These are phyloP conservation scores for Salvelinus fontinalis DNA, from an alignment of 2,113 vertebrate genomes.

Conservation along the genomic window DNA sequence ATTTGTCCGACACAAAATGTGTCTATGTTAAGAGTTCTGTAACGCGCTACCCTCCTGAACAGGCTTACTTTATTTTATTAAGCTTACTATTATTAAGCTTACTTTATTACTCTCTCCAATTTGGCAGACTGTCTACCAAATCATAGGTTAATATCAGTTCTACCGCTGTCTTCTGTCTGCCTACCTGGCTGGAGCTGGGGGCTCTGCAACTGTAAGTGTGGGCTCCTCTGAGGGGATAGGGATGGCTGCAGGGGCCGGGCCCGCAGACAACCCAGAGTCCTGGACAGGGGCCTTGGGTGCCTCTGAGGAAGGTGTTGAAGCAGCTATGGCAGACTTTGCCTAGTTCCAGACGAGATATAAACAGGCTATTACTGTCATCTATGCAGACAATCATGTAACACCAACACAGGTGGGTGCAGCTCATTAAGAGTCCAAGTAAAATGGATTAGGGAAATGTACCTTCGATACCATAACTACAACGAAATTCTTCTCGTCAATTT, in stretches of 20 bases:
- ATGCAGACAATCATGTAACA: not conserved
- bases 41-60: too few relatives aligned
- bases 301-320: constrained; percentile 56
- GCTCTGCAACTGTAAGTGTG: constrained; percentile 51
- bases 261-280: constrained; percentile 64
- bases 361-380: not conserved
- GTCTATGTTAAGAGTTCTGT: too few relatives aligned
- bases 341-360: constrained; percentile 30
- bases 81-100: too few relatives aligned
- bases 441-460: constrained; percentile 63
- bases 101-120: too few relatives aligned
- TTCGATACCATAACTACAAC: constrained; percentile 93
- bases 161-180: not conserved
- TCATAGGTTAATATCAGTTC: too few relatives aligned
- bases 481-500: constrained; percentile 91
- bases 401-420: not conserved
- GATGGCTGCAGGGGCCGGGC: constrained; percentile 36
- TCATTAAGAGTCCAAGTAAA: not conserved
- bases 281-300: constrained; percentile 59
- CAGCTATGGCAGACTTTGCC: constrained; percentile 64
- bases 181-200: constrained; percentile 64
- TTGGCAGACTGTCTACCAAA: too few relatives aligned
- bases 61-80: too few relatives aligned
- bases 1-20: too few relatives aligned
- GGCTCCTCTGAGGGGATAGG: constrained; percentile 56